Evolutionary conservation across 1,140 invertebrate genomes (phyloP), one percentile per base, ranked within the genome.

Genomic region (Aphelenchoides fujianensis): DNA sequence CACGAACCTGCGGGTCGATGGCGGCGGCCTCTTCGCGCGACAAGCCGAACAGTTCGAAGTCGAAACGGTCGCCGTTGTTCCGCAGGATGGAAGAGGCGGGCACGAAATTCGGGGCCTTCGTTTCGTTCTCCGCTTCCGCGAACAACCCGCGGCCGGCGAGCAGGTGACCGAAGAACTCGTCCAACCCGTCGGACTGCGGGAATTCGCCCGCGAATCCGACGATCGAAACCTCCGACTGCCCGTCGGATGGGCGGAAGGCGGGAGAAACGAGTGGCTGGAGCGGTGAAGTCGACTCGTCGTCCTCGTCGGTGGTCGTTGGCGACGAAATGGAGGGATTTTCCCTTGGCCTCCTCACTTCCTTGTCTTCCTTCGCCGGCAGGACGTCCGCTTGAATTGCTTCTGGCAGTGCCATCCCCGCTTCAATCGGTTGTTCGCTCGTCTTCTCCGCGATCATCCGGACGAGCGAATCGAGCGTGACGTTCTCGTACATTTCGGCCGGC

Each of bases 401-500:
- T n/a, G n/a, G n/a, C n/a, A n/a, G n/a, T n/a, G n/a, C n/a, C n/a
- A n/a, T n/a, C n/a, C n/a, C n/a, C n/a, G n/a, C n/a, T n/a, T n/a
- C n/a, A n/a, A 3, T 57, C 3, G 27, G 57, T 12, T 67, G 31
- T 59, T 64, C 12, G 28, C 19, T 59, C 23, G 12, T 5, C 34
- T 2, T 48, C 7, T 19, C 12, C 2, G 12, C 1, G 34, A 19
- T 66, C 36, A 73, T 1, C 12, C 62, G 5, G 9, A 35, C 31
- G 9, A 23, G n/a, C 66, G 73, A 59, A 34, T 74, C 30, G n/a
- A 77, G 28, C 1, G 28, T 77, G 7, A 55, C 70, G 64, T 74
- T 36, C 37, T 69, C 73, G 59, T 61, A 74, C 48, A 74, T 74
- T 52, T 74, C 73, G 34, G 68, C 70, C 36, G 68, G 23, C 9